phyloP scores from a whole-genome alignment of 2,888 invertebrate species.

The Plagiodera versicolora region DNA sequence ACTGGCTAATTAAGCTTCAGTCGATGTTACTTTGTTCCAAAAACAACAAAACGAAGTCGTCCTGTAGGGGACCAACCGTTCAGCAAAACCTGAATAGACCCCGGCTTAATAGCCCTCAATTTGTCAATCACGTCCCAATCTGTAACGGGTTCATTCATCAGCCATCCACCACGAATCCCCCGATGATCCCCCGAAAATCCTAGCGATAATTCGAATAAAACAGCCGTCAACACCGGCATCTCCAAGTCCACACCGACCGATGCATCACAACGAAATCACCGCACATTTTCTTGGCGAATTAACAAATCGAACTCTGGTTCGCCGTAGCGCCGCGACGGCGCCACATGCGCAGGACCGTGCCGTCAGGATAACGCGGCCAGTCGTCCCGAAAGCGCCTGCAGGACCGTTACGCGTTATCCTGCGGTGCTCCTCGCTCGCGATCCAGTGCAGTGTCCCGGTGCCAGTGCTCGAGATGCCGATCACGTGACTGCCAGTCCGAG shows the following conservation, averaged over 20 bases:
- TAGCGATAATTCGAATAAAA: background rate
- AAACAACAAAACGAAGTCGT: background rate
- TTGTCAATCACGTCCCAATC: background rate
- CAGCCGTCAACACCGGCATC: slow-evolving; percentile 8
- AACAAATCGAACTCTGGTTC: slow-evolving; percentile 53
- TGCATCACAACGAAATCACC: slow-evolving; percentile 38
- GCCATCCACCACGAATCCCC: background rate
- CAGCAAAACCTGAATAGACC: background rate
- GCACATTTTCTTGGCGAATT: slow-evolving; percentile 47
- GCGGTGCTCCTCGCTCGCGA: background rate
- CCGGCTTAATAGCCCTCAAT: background rate
- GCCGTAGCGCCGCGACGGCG: slow-evolving; percentile 45
- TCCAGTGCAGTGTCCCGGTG: too few relatives aligned
- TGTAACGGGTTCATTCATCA: background rate
- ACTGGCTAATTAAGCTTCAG: too few relatives aligned
- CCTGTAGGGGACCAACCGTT: background rate
- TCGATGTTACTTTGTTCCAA: too few relatives aligned
- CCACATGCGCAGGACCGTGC: slow-evolving; percentile 57
- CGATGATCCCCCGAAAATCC: background rate
- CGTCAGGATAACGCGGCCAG: slow-evolving; percentile 50
- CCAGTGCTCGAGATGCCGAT: slow-evolving; percentile 7
- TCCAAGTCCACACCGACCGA: slow-evolving; percentile 27
- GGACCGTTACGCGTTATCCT: slow-evolving; percentile 27
- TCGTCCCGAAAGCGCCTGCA: slow-evolving; percentile 48
- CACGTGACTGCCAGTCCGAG: background rate